Base-by-base conservation (phyloP, 2,113 vertebrate species). In the Bubo scandiacus region DNA sequence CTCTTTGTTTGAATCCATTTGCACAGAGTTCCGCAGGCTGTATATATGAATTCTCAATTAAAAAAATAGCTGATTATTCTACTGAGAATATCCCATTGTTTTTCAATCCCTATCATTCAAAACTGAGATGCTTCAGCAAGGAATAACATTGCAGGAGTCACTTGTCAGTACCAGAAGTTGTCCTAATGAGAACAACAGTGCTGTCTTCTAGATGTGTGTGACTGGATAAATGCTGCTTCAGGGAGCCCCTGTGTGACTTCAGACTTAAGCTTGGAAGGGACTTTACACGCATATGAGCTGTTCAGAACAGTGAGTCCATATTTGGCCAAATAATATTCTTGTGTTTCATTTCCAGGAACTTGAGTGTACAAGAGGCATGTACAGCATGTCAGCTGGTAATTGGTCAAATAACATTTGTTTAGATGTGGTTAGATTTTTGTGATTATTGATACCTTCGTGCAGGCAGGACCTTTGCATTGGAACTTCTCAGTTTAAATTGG, bases 161-260 rank as follows among this genome's bases (percentile, higher is more conserved):
- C 81, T 92, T 96, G 86, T 94, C 86, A 80, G 81, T 87, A 91
- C 81, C 78, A 96, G 80, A 94, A 92, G 59, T 71, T 94, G 49
- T 67, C 66, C 61, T 95, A 84, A 92, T 87, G 75, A 86, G 87
- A 90, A 51, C n/a, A 92, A 67, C 78, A 82, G 74, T 82, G 86
- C 91, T 95, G 84, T 92, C 70, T 51, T 91, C 86, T 92, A 51
- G 86, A 82, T 94, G 32, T 82, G 71, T 91, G 89, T 88, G 84
- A 92, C 66, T 86, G 82, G 62, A 55, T 90, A 82, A 92, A 84
- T 83, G 86, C 89, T 86, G 71, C 86, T 77, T 84, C 71, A 70
- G 74, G 81, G 83, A 87, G 58, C 70, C 52, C 38, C 59, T 75
- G 81, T 36, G 12, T 91, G 62, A 70, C 87, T 86, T 86, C 80